Evolutionary conservation across 2,113 vertebrate genomes (phyloP), one percentile per base, ranked within the genome.

Genomic region (Tichodroma muraria): DNA sequence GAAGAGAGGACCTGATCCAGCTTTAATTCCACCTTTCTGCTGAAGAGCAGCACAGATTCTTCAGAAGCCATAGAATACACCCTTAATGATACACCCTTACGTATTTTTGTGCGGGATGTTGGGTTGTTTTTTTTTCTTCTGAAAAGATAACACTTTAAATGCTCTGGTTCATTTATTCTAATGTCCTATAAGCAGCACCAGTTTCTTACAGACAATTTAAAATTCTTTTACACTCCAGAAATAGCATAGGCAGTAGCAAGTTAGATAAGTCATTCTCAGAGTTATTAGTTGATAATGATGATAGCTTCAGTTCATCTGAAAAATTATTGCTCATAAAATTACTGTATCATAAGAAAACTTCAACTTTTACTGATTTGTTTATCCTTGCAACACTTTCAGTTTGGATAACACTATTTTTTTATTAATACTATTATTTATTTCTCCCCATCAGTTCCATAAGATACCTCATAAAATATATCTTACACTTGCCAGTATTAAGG

Each of bases 241-340:
- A 92, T 93, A 96, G 60, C 69, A 85, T 35, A 93, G 68, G 33
- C 91, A 84, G 72, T 38, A 90, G 21, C 72, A 95, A 95, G 89
- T 80, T 77, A 95, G 76, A 95, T 91, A 96, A 95, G 91, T 95
- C 93, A 90, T 94, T 96, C 82, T 84, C 94, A 88, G 84, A 97
- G 88, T 88, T 94, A 88, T 94, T 96, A 96, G 87, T 86, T 90
- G 82, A 93, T 93, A 95, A 96, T 90, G 96, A 94, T 90, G 93
- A 91, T 91, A 83, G 76, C 53, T 95, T 95, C 87, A 88, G 70
- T 92, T 97, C 86, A 90, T 95, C 88, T 95, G 93, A 93, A 95
- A 96, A 96, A 95, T 88, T 95, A 90, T 91, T 84, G 86, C 70
- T 90, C 85, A 85, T 94, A 93, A 94, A 97, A 96, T 96, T 94